Conservation (phyloP, 2,888 invertebrate genomes). For the Boloria selene region DNA sequence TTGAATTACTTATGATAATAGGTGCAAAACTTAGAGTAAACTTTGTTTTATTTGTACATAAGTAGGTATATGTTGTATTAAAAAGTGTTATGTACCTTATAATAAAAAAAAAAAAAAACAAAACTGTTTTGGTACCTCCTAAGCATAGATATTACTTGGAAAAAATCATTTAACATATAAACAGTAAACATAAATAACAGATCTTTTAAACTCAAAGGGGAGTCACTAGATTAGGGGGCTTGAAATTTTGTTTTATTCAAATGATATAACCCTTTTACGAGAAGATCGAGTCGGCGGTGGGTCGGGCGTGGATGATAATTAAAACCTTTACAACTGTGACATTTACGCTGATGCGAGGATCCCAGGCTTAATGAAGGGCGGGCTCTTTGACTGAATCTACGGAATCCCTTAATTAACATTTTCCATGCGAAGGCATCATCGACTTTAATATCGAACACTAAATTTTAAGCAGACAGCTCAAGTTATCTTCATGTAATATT, state of each 20-base stretch:
- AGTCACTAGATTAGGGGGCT: conserved; percentile 44
- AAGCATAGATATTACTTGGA: too few species aligned
- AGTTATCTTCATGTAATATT: conserved; percentile 28
- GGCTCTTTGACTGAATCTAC: conserved; percentile 58
- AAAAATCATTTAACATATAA: too few species aligned
- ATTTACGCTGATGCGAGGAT: conserved; percentile 75
- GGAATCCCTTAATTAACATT: conserved; percentile 50
- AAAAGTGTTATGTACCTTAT: too few species aligned
- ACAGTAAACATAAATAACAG: too few species aligned
- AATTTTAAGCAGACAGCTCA: conserved; percentile 38
- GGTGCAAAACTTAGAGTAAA: conserved; percentile 15
- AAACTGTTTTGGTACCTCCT: too few species aligned
- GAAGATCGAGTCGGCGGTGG: conserved; percentile 58
- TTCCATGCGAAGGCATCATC: conserved; percentile 40
- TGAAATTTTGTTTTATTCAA: conserved; percentile 50
- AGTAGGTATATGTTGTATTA: too few species aligned
- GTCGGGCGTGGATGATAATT: conserved; percentile 65
- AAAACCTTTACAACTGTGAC: conserved; percentile 72
- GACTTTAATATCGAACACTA: conserved; percentile 41
- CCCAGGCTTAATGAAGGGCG: conserved; percentile 65
- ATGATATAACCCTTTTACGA: conserved; percentile 58
- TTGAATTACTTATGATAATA: conserved; percentile 36
- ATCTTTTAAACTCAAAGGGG: conserved; percentile 34
- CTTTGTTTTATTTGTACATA: background rate
- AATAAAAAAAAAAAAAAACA: too few species aligned